Conservation (phyloP, 2,113 vertebrate genomes). For the Amblyornis subalaris region DNA sequence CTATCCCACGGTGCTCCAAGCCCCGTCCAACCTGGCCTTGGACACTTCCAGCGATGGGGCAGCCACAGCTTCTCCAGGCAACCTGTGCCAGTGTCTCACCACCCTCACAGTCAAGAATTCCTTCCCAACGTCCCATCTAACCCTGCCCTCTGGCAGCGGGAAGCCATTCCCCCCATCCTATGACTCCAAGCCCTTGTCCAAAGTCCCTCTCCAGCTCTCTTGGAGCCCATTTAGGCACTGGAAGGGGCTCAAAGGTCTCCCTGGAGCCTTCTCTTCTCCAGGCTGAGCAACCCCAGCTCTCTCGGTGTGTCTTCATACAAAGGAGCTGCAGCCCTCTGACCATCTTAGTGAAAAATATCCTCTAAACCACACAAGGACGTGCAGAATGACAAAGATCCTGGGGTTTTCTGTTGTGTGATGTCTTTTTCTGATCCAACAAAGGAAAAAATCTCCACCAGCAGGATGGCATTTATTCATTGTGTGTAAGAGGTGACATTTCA, state of each 20-base stretch:
- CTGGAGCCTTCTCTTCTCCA: neutral
- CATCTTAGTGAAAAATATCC: neutral
- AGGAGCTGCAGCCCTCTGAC: neutral
- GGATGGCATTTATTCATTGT: neutral
- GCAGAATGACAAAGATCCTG: neutral
- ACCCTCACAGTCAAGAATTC: neutral
- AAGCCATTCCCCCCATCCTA: no score
- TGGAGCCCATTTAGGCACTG: neutral
- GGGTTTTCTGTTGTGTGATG: neutral
- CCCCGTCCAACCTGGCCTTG: neutral
- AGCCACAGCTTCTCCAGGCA: neutral
- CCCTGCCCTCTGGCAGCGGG: neutral
- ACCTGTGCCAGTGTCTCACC: neutral
- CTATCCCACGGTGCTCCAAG: neutral
- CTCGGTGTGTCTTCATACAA: neutral
- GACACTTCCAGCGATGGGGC: neutral
- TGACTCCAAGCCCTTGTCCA: no score
- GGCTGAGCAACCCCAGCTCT: neutral
- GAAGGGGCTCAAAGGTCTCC: neutral
- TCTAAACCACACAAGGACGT: neutral
- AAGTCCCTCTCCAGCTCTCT: neutral
- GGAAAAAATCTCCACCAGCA: neutral
- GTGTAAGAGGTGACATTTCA: neutral
- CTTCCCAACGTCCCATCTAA: neutral
- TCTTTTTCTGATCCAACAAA: neutral